Conservation (phyloP, 2,113 vertebrate genomes). For the Todiramphus saurophagus region DNA sequence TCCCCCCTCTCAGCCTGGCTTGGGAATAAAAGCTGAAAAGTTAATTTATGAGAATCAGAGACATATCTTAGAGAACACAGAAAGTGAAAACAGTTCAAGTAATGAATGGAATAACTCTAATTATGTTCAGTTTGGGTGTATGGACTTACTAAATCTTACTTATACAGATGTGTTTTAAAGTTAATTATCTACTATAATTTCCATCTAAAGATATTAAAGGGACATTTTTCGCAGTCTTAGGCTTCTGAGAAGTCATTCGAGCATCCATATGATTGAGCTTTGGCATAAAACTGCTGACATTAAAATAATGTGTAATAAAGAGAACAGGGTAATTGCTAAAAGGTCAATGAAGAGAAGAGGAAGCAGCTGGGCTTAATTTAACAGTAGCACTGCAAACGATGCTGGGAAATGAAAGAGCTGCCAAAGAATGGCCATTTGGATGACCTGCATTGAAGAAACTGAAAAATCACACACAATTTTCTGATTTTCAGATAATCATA, state of each 20-base stretch:
- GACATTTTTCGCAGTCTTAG: neutral
- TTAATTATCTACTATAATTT: slow-evolving; percentile 13
- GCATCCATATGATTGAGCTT: neutral
- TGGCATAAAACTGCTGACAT: slow-evolving; percentile 23
- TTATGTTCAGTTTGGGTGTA: neutral
- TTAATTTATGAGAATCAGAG: neutral
- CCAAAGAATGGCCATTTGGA: neutral
- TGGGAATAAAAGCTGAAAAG: neutral
- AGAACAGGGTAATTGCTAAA: neutral
- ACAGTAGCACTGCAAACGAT: neutral
- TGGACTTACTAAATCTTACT: neutral
- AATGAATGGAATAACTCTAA: neutral
- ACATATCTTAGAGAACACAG: neutral
- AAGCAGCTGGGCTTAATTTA: slow-evolving; percentile 1
- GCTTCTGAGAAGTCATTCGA: neutral
- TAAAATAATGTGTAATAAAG: slow-evolving; percentile 37
- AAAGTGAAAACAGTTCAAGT: neutral
- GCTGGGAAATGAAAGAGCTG: neutral
- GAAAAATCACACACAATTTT: neutral
- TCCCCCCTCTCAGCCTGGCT: neutral
- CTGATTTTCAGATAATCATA: neutral
- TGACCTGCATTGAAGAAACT: neutral
- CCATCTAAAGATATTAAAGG: slow-evolving; percentile 4
- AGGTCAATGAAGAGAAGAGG: slow-evolving; percentile 18
- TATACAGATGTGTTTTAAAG: neutral